Base-by-base conservation (phyloP, 2,797 vertebrate genomes). In the Chloroceryle amazona region DNA sequence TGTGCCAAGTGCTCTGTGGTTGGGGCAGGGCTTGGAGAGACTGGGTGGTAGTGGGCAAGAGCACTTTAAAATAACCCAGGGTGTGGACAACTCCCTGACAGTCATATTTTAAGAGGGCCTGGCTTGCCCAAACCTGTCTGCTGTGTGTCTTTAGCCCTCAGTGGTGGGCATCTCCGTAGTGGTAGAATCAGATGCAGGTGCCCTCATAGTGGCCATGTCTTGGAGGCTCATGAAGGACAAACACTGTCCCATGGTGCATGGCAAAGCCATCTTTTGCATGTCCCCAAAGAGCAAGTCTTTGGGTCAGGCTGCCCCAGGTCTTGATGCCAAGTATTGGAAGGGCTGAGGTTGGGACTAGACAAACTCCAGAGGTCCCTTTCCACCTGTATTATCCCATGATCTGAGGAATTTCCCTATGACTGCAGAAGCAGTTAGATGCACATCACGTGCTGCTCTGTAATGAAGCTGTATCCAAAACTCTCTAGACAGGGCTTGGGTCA, bases 1-100 rank as follows among this genome's bases (percentile, higher is more conserved):
- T 86, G 82, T 8, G 46, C 88, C 95, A 95, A 93, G 80, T 94
- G 88, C 86, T 86, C 66, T 96, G 95, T 63, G 86, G 90, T 60
- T 76, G 90, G 21, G 62, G 73, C 47, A 94, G 73, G 80, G 70
- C 70, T 84, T 4, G 1, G 47, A 84, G 13, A 93, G 37, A 1
- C 49, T 78, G 54, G 33, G 8, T 68, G 49, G 29, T 79, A 76
- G 75, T 86, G 88, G 66, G 66, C 5, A 7, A 94, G 86, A 57
- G 63, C 68, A 28, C 75, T 94, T 86, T 93, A 95, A 95, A 97
- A 86, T 90, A 96, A 90, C 52, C 60, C 63, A 83, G 79, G 87
- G 87, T 74, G 91, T 91, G 93, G 65, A 91, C 72, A 86, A 5
- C 12, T 76, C 55, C 57, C 79, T 61, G 57, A 47, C 49, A 94